Evolutionary conservation across 1,140 invertebrate species (phyloP).

Genomic region (Lepidostoma basale): DNA sequence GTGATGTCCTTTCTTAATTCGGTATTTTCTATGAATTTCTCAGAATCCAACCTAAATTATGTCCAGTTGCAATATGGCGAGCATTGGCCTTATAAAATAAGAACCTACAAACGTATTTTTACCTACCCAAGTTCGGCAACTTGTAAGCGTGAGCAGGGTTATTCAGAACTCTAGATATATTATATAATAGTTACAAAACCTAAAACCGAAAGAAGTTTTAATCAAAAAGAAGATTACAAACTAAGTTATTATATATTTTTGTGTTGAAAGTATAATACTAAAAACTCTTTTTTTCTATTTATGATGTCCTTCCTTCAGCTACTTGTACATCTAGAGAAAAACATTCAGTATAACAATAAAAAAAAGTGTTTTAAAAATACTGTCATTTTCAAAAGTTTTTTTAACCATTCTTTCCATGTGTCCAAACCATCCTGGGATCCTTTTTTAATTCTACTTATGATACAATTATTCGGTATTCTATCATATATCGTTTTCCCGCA

Average conservation of each 20-base stretch:
- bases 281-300: too few species aligned
- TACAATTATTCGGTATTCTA: too few species aligned
- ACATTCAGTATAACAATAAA: too few species aligned
- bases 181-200: neutral
- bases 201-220: neutral
- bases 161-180: neutral
- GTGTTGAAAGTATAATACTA: too few species aligned
- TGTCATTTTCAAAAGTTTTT: neutral
- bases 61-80: neutral
- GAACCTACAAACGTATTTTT: neutral
- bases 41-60: slow-evolving; percentile 8
- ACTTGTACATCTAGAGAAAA: too few species aligned
- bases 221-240: neutral
- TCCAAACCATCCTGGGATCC: too few species aligned
- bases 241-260: too few species aligned
- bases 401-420: neutral
- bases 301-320: too few species aligned
- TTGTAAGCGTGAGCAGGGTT: neutral
- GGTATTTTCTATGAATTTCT: neutral
- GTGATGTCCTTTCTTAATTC: slow-evolving; percentile 30
- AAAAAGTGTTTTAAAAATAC: too few species aligned
- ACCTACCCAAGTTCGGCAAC: neutral
- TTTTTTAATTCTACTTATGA: too few species aligned
- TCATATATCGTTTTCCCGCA: too few species aligned
- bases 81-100: slow-evolving; percentile 21